phyloP scores from a whole-genome alignment of 2,888 invertebrate species.

The Baronia brevicornis region DNA sequence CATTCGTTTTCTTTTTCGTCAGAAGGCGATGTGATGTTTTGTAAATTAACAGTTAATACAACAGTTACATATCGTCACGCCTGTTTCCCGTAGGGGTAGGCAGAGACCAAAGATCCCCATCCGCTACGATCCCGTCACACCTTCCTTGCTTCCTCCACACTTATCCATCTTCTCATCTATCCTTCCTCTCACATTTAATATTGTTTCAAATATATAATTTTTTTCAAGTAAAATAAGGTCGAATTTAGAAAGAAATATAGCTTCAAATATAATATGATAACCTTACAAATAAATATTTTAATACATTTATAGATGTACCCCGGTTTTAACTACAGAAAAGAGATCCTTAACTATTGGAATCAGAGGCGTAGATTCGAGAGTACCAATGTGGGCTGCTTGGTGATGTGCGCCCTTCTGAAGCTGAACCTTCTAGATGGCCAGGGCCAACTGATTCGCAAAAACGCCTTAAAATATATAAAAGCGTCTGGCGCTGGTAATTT shows the following conservation, averaged over 20 bases:
- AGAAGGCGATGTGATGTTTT: too few species aligned
- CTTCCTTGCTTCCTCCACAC: too few species aligned
- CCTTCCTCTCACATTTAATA: too few species aligned
- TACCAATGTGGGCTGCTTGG: conserved; percentile 5
- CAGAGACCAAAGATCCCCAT: too few species aligned
- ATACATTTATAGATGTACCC: conserved; percentile 8
- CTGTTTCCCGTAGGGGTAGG: too few species aligned
- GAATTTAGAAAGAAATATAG: too few species aligned
- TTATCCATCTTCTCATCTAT: too few species aligned
- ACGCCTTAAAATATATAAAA: not conserved
- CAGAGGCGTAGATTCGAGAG: not conserved
- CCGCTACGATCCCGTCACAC: too few species aligned
- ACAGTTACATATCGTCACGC: too few species aligned
- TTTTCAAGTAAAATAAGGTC: too few species aligned
- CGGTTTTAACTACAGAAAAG: not conserved
- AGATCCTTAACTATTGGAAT: conserved; percentile 7
- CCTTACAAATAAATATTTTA: not conserved
- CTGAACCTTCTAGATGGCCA: conserved; percentile 4
- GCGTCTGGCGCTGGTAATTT: conserved; percentile 9
- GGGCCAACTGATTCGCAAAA: conserved; percentile 1
- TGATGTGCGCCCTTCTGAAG: not conserved
- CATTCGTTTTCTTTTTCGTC: not conserved
- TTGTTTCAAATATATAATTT: too few species aligned
- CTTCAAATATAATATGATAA: not conserved
- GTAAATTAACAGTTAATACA: too few species aligned